Percentiles rank a stretch among this genome's conserved stretches.
Conservation (phyloP, 2,888 invertebrate species). For the Agrochola litura region DNA sequence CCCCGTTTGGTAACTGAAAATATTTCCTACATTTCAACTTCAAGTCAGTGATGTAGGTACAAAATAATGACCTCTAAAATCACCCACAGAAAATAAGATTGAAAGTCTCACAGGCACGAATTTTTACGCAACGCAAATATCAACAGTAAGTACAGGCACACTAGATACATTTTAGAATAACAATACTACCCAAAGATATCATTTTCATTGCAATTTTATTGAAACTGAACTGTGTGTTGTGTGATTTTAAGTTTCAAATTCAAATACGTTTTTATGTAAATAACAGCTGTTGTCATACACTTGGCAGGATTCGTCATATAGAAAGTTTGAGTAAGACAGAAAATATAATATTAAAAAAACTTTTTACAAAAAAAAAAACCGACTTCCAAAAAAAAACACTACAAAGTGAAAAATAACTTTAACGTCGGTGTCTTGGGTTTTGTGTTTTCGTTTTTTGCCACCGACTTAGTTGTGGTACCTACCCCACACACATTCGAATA, state of each 20-base stretch:
- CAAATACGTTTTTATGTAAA: neutral
- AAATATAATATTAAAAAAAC: neutral
- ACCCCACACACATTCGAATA: too few relatives aligned
- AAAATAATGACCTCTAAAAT: neutral
- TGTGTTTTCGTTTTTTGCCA: too few relatives aligned
- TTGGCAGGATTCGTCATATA: neutral
- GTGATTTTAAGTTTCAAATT: neutral
- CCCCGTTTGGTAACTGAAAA: neutral
- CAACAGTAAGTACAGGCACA: neutral
- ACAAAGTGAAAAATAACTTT: too few relatives aligned
- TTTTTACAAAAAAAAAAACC: too few relatives aligned
- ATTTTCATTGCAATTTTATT: neutral
- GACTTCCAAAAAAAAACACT: too few relatives aligned
- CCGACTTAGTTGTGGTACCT: too few relatives aligned
- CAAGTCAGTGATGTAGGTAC: neutral
- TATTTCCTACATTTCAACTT: neutral
- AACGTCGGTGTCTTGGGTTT: too few relatives aligned
- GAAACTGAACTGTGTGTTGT: neutral
- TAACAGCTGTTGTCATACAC: neutral
- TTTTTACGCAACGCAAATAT: conserved; percentile 6
- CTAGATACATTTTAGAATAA: neutral
- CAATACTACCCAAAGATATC: neutral
- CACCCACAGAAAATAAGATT: neutral
- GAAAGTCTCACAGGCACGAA: neutral
- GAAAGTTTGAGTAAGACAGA: neutral